A percentile compares a stretch with the other conserved stretches of the same genome.
Evolutionary conservation across 2,888 invertebrate species (phyloP).

Genomic region (Lampropteryx suffumata): DNA sequence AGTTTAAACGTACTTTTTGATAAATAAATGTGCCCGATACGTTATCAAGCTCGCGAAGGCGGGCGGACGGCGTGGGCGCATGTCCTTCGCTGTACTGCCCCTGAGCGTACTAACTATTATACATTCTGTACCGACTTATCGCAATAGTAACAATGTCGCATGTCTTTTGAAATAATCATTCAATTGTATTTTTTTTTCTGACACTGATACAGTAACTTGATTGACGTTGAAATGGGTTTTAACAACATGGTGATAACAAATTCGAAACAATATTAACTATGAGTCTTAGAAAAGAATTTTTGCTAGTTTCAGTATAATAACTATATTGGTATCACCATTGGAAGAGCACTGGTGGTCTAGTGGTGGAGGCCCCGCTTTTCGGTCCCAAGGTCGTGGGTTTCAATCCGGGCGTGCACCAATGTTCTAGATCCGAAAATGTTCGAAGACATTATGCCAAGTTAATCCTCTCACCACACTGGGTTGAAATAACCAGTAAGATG

Average conservation of each 20-base stretch:
- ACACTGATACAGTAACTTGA: conserved; percentile 2
- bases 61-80: conserved; percentile 66
- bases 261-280: background rate
- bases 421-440: too few species aligned
- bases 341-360: too few species aligned
- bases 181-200: conserved; percentile 13
- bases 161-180: conserved; percentile 37
- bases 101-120: conserved; percentile 38
- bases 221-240: conserved; percentile 25
- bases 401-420: too few species aligned
- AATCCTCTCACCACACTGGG: too few species aligned
- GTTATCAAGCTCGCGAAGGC: conserved; percentile 52
- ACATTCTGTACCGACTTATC: conserved; percentile 14
- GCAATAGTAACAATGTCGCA: conserved; percentile 52
- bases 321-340: too few species aligned
- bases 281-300: background rate
- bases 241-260: conserved; percentile 5
- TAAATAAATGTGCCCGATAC: conserved; percentile 48
- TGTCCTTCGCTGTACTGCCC: conserved; percentile 73
- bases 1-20: conserved; percentile 17
- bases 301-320: too few species aligned
- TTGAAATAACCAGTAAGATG: too few species aligned
- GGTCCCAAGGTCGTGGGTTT: too few species aligned
- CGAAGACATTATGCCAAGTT: too few species aligned
- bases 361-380: too few species aligned